phyloP scores from a whole-genome alignment of 2,113 vertebrate genomes.

The Gopherus evgoodei region DNA sequence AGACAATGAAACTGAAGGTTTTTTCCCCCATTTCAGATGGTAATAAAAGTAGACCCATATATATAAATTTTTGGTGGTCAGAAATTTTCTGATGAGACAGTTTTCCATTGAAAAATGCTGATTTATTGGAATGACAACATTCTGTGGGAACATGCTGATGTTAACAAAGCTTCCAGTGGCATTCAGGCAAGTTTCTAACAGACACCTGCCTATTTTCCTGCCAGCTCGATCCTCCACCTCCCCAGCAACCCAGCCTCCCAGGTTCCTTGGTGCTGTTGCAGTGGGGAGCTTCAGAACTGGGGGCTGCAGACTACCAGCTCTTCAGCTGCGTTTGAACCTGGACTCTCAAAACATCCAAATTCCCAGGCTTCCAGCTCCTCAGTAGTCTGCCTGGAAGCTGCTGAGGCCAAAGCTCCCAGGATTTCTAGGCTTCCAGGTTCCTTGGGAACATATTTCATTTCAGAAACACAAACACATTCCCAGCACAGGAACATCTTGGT shows the following conservation, averaged over 20 bases:
- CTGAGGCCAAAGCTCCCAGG: neutral
- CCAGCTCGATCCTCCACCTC: neutral
- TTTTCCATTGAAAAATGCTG: fast-evolving
- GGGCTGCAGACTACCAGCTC: no score
- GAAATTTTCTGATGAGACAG: neutral
- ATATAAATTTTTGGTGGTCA: neutral
- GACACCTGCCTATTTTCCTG: no score
- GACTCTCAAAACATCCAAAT: neutral
- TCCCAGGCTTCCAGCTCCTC: neutral
- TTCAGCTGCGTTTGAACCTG: no score
- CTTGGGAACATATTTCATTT: no score
- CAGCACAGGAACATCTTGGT: neutral
- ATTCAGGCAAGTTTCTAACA: neutral
- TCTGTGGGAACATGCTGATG: neutral
- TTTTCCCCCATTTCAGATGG: neutral
- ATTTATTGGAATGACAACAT: neutral
- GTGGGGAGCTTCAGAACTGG: neutral
- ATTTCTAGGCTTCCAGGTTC: neutral
- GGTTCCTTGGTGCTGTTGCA: neutral
- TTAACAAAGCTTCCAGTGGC: neutral
- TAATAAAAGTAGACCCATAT: neutral
- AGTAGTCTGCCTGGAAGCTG: neutral
- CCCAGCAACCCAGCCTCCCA: neutral
- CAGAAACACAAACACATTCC: neutral
- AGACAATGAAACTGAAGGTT: neutral